Base-by-base conservation (phyloP, 2,797 vertebrate species). In the Buphagus erythrorhynchus region DNA sequence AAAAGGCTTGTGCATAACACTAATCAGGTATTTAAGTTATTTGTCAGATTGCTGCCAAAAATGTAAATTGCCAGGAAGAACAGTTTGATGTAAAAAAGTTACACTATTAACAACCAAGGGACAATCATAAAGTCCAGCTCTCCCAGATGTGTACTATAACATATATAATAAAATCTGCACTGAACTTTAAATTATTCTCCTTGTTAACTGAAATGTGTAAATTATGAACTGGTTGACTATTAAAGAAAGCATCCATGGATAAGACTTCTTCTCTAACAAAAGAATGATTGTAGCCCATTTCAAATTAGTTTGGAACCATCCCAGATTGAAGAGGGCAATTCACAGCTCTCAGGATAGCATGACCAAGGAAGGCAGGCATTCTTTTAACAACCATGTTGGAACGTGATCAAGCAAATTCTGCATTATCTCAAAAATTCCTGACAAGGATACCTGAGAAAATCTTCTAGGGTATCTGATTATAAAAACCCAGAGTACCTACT, bases 301-400 rank as follows among this genome's bases (percentile, higher is more conserved):
- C 31, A 93, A 92, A 94, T 82, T 92, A 57, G 82, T 96, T 96
- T 95, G 95, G 86, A 96, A 72, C 35, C 59, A 78, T 93, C 84
- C 88, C 88, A 95, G 73, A 51, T 16, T 7, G 68, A 94, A 86
- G 61, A 94, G 68, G 86, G 63, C 38, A 85, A 92, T 90, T 96
- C 91, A 87, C 69, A 90, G 3, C 54, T 91, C 91, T 86, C 61
- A 78, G 76, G 81, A 92, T 89, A 68, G 26, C 46, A 93, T 73
- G 67, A 91, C 52, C 0, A 0, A 85, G 79, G 92, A 95, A 97
- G 77, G 75, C 52, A 97, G 51, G 26, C 86, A 86, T 96, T 95
- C 86, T 61, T 95, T 75, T 71, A 92, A 83, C 69, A 96, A 29
- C 51, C 76, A 6, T 72, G 67, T 72, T 96, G 94, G 93, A 96